Conservation (phyloP, 1,140 invertebrate species). For the Anoplolepis gracilipes region DNA sequence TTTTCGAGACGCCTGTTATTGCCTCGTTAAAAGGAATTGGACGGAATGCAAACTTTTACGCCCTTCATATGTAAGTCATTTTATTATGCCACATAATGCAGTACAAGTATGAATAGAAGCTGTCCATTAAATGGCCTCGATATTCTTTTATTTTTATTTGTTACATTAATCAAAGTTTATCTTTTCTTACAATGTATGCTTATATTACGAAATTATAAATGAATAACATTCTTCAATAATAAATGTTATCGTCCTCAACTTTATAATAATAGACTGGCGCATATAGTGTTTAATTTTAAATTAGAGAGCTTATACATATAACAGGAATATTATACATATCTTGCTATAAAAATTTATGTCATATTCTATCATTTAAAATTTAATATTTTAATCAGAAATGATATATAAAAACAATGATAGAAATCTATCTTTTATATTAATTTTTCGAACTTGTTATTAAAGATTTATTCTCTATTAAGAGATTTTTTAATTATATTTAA, state of each 20-base stretch:
- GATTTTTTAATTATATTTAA: background rate
- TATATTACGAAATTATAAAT: constrained; percentile 10
- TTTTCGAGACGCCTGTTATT: constrained; percentile 38
- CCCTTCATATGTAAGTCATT: constrained; percentile 24
- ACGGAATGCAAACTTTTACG: constrained; percentile 43
- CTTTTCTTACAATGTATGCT: background rate
- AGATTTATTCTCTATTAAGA: background rate
- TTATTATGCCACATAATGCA: constrained; percentile 8
- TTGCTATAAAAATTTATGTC: background rate
- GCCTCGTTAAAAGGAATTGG: constrained; percentile 40
- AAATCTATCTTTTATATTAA: background rate
- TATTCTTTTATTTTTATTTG: constrained; percentile 25
- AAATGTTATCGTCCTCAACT: background rate
- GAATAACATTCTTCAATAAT: background rate
- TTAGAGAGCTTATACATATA: background rate
- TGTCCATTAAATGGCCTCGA: constrained; percentile 5
- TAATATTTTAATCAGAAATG: background rate
- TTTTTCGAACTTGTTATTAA: background rate
- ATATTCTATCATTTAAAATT: background rate
- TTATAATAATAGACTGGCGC: background rate
- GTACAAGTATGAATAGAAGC: constrained; percentile 9
- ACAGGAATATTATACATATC: background rate
- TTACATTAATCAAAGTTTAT: background rate
- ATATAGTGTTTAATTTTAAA: constrained; percentile 2
- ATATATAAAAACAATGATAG: no score